A percentile compares a stretch with the other conserved stretches of the same genome.
Conservation (phyloP, 2,113 vertebrate species). For the Corvus hawaiiensis region DNA sequence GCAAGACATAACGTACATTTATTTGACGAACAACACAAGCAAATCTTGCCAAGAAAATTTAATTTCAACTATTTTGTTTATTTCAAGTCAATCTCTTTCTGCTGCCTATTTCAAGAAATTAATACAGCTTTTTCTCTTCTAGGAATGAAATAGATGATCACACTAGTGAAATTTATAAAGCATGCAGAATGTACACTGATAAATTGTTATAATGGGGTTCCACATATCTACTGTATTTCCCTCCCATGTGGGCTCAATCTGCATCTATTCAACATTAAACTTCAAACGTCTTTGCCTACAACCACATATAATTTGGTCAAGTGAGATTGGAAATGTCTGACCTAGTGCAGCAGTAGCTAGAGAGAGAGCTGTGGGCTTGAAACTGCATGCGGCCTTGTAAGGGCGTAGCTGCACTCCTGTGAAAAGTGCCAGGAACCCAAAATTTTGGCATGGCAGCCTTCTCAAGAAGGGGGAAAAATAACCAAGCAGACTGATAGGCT, state of each 20-base stretch:
- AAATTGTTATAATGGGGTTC: slow-evolving; percentile 5
- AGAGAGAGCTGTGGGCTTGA: background rate
- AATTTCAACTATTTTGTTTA: slow-evolving; percentile 61
- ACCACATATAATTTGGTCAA: background rate
- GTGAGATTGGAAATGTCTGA: background rate
- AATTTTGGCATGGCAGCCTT: background rate
- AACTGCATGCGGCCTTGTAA: background rate
- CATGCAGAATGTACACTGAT: slow-evolving; percentile 23
- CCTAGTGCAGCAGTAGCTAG: background rate
- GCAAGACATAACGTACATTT: slow-evolving; percentile 44
- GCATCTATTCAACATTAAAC: background rate
- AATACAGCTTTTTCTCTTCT: slow-evolving; percentile 31
- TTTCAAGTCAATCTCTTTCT: slow-evolving; percentile 49
- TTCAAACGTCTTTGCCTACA: background rate
- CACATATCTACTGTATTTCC: slow-evolving; percentile 12
- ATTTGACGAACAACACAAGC: slow-evolving; percentile 52
- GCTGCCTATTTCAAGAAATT: slow-evolving; percentile 23
- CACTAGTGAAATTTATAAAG: slow-evolving; percentile 25
- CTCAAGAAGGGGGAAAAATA: background rate
- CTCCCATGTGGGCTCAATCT: slow-evolving; percentile 23
- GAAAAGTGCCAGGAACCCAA: background rate
- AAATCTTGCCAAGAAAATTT: slow-evolving; percentile 60
- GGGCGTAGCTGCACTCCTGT: background rate
- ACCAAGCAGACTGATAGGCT: background rate
- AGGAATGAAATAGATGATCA: slow-evolving; percentile 8